Evolutionary conservation across 2,113 vertebrate genomes (phyloP), one percentile per base, ranked within the genome.

Genomic region (Gymnorhina tibicen): DNA sequence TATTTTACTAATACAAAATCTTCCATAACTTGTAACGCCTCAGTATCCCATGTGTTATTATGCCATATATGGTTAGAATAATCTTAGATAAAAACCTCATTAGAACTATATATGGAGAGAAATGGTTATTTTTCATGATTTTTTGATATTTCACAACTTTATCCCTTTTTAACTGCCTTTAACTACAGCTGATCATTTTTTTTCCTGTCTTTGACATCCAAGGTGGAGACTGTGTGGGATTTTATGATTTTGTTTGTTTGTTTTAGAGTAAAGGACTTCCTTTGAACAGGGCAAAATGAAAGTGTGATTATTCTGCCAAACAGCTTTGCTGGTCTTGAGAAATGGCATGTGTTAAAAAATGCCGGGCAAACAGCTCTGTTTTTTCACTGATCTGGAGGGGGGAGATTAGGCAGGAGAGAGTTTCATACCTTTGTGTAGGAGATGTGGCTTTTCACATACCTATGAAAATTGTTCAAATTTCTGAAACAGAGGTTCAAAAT

Each of bases 331-430:
- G 35, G 27, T 88, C 66, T 88, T 83, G 41, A 79, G 58, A 93
- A 96, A 56, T 60, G 86, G 75, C 72, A 28, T 6, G 3, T 60
- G 70, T 80, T 83, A 56, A 93, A 94, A 85, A 83, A 67, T 18
- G 41, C 11, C 41, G 91, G 72, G 49, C 77, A 63, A 77, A 80
- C 15, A 49, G 53, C 37, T 95, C 81, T 85, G 73, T 10, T 67
- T 3, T 85, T 89, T 72, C 64, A 70, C 12, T 94, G 85, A 75
- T 78, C 56, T 84, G 81, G 44, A 87, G 47, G 18, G 39, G 47
- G 24, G 69, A 94, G 89, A 96, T 94, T 78, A 94, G 18, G 56
- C 64, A 89, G 39, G 19, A 85, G 10, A 14, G 69, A 97, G 47
- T 59, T 75, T 50, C 32, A 75, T 52, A 85, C 42, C 62, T 81